phyloP scores from a whole-genome alignment of 2,888 invertebrate species.

The Heteromyza rotundicornis region DNA sequence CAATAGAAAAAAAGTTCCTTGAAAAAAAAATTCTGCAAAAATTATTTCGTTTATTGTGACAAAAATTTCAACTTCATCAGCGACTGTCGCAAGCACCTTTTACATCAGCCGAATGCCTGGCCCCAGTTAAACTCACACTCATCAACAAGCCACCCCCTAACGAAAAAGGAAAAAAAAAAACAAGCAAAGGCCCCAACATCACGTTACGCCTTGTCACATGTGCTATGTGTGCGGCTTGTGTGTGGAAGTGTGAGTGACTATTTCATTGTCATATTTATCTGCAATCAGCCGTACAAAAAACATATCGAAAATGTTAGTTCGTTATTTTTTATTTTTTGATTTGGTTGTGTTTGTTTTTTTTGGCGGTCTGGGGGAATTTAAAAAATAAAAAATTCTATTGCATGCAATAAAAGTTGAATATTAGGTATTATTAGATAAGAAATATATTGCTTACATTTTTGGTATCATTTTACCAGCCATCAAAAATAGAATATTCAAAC shows the following conservation, averaged over 20 bases:
- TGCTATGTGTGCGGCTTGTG: neutral
- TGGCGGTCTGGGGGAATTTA: no score
- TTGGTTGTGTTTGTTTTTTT: no score
- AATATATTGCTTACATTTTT: no score
- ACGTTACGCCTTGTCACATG: no score
- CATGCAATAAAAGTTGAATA: no score
- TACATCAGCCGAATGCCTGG: neutral
- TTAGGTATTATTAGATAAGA: no score
- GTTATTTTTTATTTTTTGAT: no score
- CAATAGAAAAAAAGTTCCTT: constrained; percentile 3
- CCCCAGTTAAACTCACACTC: neutral
- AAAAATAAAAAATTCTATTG: no score
- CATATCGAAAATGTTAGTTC: neutral
- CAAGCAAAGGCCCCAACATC: neutral
- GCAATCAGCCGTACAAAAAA: constrained; percentile 35
- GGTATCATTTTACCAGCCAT: no score
- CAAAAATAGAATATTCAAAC: no score
- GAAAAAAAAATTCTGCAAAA: constrained; percentile 28
- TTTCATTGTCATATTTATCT: constrained; percentile 54
- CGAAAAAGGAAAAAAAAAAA: neutral
- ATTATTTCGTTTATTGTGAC: constrained; percentile 29
- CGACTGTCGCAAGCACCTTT: neutral
- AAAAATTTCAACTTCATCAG: neutral
- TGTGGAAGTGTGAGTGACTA: constrained; percentile 29
- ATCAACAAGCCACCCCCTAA: neutral